phyloP scores from a whole-genome alignment of 2,113 vertebrate species.

The Heloderma charlesbogerti region DNA sequence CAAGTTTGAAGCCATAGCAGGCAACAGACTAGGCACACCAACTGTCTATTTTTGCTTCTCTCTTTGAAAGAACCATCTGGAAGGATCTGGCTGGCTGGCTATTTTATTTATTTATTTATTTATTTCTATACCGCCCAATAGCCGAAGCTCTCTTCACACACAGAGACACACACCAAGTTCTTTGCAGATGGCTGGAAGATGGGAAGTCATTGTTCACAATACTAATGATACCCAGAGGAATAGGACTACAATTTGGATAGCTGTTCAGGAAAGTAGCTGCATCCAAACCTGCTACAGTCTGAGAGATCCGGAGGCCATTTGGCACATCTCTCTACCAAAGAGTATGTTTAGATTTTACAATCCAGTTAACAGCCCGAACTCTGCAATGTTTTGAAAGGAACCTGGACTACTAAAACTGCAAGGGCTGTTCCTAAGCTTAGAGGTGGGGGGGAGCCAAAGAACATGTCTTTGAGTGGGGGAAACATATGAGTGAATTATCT shows the following conservation, averaged over 20 bases:
- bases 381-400: slow-evolving; percentile 45
- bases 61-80: not conserved
- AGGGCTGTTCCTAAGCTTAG: not conserved
- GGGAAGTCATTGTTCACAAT: slow-evolving; percentile 31
- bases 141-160: too few species aligned
- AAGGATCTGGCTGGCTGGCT: not conserved
- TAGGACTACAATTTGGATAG: slow-evolving; percentile 18
- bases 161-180: slow-evolving; percentile 23
- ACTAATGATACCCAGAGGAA: slow-evolving; percentile 5
- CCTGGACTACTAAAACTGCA: slow-evolving; percentile 14
- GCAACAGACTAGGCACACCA: not conserved
- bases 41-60: not conserved
- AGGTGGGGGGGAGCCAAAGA: not conserved
- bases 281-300: not conserved
- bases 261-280: slow-evolving; percentile 41
- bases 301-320: slow-evolving; percentile 42
- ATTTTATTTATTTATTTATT: too few species aligned
- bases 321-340: slow-evolving; percentile 37
- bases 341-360: slow-evolving; percentile 53
- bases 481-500: not conserved
- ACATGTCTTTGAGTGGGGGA: not conserved
- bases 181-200: slow-evolving; percentile 25
- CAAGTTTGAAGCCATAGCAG: not conserved
- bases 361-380: slow-evolving; percentile 56
- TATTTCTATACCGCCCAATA: too few species aligned